A percentile compares a stretch with the other conserved stretches of the same genome.
Conservation (phyloP, 1,140 invertebrate genomes). For the Cecropterus lyciades region DNA sequence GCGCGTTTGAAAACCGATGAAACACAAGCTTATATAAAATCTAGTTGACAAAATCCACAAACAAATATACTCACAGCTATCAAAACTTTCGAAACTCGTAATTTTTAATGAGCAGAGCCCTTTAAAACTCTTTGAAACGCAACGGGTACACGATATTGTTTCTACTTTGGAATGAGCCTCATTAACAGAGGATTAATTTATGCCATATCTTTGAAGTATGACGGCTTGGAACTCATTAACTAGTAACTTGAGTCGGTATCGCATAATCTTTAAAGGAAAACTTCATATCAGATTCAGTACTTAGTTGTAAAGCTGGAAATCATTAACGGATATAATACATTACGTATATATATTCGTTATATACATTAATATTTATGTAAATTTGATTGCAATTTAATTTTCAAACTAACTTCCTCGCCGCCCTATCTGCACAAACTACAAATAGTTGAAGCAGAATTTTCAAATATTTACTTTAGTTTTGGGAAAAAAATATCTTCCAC, state of each 20-base stretch:
- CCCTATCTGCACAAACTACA: too few relatives aligned
- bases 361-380: too few relatives aligned
- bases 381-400: too few relatives aligned
- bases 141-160: slow-evolving; percentile 25
- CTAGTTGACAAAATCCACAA: slow-evolving; percentile 1
- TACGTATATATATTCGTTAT: too few relatives aligned
- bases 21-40: neutral
- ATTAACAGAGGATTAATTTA: slow-evolving; percentile 34
- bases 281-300: too few relatives aligned
- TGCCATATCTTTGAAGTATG: slow-evolving; percentile 25
- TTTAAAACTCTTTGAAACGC: slow-evolving; percentile 32
- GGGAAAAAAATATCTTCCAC: too few relatives aligned
- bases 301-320: too few relatives aligned
- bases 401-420: too few relatives aligned
- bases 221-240: slow-evolving; percentile 19
- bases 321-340: too few relatives aligned
- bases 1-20: neutral
- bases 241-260: slow-evolving; percentile 6
- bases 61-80: slow-evolving; percentile 2
- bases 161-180: slow-evolving; percentile 31
- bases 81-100: slow-evolving; percentile 22
- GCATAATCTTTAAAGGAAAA: neutral
- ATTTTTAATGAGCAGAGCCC: slow-evolving; percentile 32
- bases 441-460: too few relatives aligned
- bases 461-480: too few relatives aligned